A percentile compares a stretch with the other conserved stretches of the same genome.
These are phyloP conservation scores for Eurypyga helias DNA, from an alignment of 2,113 vertebrate genomes.

Conservation along the genomic window DNA sequence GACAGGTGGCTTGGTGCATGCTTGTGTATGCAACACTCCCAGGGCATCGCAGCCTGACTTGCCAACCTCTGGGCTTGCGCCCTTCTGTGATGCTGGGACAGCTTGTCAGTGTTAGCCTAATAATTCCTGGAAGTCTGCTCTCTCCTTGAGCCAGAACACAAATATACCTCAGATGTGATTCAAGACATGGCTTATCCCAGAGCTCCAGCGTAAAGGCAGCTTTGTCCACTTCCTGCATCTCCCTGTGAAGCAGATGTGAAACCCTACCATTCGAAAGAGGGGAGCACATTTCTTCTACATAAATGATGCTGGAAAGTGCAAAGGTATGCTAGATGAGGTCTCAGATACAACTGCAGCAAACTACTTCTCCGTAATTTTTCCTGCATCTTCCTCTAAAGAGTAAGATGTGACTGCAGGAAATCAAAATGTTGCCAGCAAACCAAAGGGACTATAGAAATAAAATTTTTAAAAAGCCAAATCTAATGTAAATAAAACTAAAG, in stretches of 20 bases:
- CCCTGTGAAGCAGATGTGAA: not conserved
- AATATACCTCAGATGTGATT: not conserved
- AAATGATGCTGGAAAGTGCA: not conserved
- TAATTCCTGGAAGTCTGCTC: not conserved
- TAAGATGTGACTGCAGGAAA: not conserved
- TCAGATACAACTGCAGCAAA: not conserved
- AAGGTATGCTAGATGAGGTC: not conserved
- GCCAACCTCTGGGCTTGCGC: not conserved
- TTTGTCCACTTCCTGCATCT: not conserved
- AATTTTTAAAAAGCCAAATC: not conserved
- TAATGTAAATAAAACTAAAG: not conserved
- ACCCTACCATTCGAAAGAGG: not conserved
- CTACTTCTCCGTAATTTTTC: not conserved
- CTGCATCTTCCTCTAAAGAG: not conserved
- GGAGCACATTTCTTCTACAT: not conserved
- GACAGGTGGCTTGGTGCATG: constrained; percentile 10
- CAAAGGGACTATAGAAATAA: not conserved
- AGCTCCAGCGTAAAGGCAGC: not conserved
- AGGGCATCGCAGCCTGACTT: not conserved
- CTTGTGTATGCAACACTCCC: not conserved
- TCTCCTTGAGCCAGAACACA: not conserved
- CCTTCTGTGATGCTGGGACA: not conserved
- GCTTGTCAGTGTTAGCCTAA: not conserved
- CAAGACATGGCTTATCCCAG: not conserved
- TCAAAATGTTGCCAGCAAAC: not conserved